These are phyloP conservation scores for Anoplius nigerrimus DNA, from an alignment of 2,888 invertebrate genomes.

Conservation along the genomic window DNA sequence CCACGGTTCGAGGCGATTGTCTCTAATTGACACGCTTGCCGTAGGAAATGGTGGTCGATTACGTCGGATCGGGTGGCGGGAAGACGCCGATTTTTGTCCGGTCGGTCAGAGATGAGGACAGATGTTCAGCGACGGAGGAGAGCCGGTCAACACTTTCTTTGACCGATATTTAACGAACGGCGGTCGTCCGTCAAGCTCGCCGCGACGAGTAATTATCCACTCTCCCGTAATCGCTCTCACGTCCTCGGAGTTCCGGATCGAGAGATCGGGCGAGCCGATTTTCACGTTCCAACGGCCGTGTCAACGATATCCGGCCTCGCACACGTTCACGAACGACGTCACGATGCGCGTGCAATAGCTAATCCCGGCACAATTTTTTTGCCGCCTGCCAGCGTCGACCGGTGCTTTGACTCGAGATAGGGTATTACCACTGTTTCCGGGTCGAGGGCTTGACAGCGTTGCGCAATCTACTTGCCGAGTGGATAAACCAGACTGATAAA, in stretches of 20 bases:
- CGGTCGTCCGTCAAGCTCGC: neutral
- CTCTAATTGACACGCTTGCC: neutral
- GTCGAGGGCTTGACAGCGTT: constrained; percentile 16
- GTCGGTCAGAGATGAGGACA: neutral
- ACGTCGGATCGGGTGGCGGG: neutral
- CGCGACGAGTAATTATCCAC: neutral
- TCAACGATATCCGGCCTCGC: too few species aligned
- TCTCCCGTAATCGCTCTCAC: too few species aligned
- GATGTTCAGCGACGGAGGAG: constrained; percentile 3
- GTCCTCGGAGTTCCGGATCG: too few species aligned
- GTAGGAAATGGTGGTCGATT: neutral
- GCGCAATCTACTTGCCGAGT: constrained; percentile 5
- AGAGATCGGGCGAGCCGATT: too few species aligned
- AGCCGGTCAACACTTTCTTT: constrained; percentile 25
- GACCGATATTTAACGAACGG: constrained; percentile 35
- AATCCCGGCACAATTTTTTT: too few species aligned
- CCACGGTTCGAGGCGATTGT: neutral
- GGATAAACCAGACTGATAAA: constrained; percentile 35
- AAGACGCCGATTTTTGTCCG: neutral
- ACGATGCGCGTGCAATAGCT: neutral
- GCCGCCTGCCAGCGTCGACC: too few species aligned
- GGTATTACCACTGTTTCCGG: constrained; percentile 16
- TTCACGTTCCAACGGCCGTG: too few species aligned
- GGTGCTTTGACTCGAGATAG: too few species aligned
- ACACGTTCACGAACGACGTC: too few species aligned